Evolutionary conservation across 2,113 vertebrate genomes (phyloP).

Genomic region (Xyrauchen texanus): DNA sequence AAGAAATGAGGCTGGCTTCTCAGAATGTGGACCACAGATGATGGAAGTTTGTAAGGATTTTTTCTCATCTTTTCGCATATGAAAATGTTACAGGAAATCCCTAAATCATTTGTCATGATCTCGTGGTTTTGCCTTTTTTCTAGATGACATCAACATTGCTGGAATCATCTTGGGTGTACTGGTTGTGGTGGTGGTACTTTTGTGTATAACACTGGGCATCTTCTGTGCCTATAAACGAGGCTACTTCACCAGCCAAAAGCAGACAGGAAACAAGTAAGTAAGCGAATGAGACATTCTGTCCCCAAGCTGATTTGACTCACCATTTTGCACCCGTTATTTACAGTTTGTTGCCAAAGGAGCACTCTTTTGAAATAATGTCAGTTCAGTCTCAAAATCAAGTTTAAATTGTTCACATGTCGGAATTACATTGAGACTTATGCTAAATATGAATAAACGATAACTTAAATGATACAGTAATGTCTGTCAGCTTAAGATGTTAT

Average conservation of each 20-base stretch:
- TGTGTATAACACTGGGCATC: slow-evolving; percentile 87
- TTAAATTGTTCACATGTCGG: too few relatives aligned
- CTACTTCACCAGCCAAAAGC: slow-evolving; percentile 84
- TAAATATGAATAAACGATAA: too few relatives aligned
- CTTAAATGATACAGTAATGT: not conserved
- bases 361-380: not conserved
- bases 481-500: not conserved
- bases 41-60: slow-evolving; percentile 96
- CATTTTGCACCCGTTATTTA: slow-evolving; percentile 3
- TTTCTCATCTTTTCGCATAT: slow-evolving; percentile 20
- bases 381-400: not conserved
- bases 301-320: slow-evolving; percentile 28
- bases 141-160: slow-evolving; percentile 90
- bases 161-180: slow-evolving; percentile 87
- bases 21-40: slow-evolving; percentile 83
- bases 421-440: too few relatives aligned
- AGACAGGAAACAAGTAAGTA: slow-evolving; percentile 85
- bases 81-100: not conserved
- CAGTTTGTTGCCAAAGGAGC: slow-evolving; percentile 2
- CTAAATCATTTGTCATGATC: not conserved
- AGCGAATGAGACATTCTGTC: slow-evolving; percentile 7
- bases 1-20: slow-evolving; percentile 84
- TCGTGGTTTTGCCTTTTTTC: not conserved
- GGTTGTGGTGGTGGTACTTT: slow-evolving; percentile 85
- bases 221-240: slow-evolving; percentile 94